These are phyloP conservation scores for Chloropsis hardwickii DNA, from an alignment of 2,113 vertebrate species.

Conservation along the genomic window DNA sequence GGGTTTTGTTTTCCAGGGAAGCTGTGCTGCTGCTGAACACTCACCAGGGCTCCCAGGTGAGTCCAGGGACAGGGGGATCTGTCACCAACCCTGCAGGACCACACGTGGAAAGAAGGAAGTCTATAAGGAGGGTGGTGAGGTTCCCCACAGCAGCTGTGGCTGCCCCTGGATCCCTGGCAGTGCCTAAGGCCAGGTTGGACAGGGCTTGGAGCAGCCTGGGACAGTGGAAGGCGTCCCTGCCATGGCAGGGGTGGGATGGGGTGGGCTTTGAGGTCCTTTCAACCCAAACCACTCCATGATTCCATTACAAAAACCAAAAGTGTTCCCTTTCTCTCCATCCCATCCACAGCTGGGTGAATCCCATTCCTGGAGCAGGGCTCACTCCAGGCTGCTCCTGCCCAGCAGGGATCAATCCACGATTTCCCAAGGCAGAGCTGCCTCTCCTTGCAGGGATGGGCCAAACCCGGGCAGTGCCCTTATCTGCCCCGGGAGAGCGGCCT, in stretches of 20 bases:
- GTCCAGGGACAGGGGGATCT: background rate
- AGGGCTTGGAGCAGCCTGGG: background rate
- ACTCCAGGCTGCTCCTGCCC: background rate
- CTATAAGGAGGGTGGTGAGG: background rate
- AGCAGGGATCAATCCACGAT: fast-evolving
- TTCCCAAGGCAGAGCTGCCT: background rate
- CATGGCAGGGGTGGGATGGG: fast-evolving
- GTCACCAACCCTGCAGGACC: background rate
- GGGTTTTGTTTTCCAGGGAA: background rate
- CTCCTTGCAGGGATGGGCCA: background rate
- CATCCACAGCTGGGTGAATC: fast-evolving
- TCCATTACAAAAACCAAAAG: background rate
- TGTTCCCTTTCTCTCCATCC: background rate
- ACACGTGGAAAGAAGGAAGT: background rate
- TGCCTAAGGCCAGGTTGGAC: background rate
- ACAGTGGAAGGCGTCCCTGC: fast-evolving
- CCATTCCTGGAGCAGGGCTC: background rate
- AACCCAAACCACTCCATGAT: background rate
- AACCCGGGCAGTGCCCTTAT: background rate
- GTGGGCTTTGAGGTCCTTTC: background rate
- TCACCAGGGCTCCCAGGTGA: background rate
- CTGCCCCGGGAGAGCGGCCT: background rate
- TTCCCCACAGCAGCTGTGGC: background rate
- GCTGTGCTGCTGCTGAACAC: background rate
- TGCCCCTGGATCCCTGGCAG: background rate